Percentiles rank a stretch among this genome's conserved stretches.
These are phyloP conservation scores for Otolemur garnettii DNA, from an alignment of 2,113 vertebrate genomes.

Conservation along the genomic window DNA sequence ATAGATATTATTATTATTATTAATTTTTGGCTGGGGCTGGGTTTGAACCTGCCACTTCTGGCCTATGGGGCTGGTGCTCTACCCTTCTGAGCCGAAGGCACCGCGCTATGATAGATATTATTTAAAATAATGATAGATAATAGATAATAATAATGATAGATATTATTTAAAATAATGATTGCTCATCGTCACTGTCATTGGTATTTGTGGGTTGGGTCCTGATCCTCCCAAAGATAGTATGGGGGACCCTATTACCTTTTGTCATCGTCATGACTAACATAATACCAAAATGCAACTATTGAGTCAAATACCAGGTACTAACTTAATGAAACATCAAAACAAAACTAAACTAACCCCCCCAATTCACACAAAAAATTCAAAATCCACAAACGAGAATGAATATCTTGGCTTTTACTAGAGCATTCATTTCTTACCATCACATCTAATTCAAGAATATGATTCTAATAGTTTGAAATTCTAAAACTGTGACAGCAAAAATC, in stretches of 20 bases:
- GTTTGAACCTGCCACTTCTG: too few relatives aligned
- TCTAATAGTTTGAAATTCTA: slow-evolving; percentile 37
- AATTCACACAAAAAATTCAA: background rate
- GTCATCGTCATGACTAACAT: background rate
- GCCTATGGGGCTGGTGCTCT: too few relatives aligned
- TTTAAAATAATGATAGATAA: slow-evolving; percentile 11
- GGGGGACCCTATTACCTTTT: background rate
- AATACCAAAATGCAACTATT: background rate
- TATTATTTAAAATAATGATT: background rate
- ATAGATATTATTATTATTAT: background rate
- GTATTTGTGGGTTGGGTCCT: background rate
- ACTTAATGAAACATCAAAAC: background rate
- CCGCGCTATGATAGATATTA: too few relatives aligned
- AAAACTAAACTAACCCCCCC: background rate
- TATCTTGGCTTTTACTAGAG: background rate
- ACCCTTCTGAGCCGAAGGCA: too few relatives aligned
- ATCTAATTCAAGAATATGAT: slow-evolving; percentile 20
- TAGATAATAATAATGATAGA: too few relatives aligned
- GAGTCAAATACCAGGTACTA: background rate
- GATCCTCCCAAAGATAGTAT: background rate
- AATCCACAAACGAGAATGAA: background rate
- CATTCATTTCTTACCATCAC: slow-evolving; percentile 34
- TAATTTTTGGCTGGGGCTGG: too few relatives aligned
- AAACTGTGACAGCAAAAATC: background rate
- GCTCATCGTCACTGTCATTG: background rate